Evolutionary conservation across 2,888 invertebrate genomes (phyloP), one percentile per base, ranked within the genome.

Genomic region (Sesia bembeciformis): DNA sequence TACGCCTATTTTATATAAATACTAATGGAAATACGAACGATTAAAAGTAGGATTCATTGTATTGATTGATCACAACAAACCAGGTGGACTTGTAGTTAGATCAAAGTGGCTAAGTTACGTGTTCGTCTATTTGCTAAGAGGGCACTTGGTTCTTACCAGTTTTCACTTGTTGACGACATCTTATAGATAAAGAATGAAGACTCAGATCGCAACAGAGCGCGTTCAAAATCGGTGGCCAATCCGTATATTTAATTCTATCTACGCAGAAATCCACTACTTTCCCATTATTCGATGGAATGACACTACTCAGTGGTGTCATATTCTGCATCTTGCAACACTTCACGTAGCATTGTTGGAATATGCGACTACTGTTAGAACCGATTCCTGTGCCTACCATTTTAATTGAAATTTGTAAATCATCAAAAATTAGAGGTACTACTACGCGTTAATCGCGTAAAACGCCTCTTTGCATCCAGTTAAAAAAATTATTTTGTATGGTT

Each of bases 151-250:
- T 23, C 23, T 23, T 60, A 87, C 88, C 83, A 51, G 88, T 85
- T 70, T 88, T 89, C 3, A 84, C 82, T 68, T 73, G 83, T 61
- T 86, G 81, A 39, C 92, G 91, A 77, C 94, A 93, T 64, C 92
- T 91, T 58, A 95, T 91, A 41, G 91, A 90, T 58, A 95, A 86
- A 58, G 92, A 90, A 73, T 94, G 93, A 4, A 96, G 87, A 57
- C 93, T 93, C 53, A 93, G 90, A 74, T 96, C 96, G 60, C 93
- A 90, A 52, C 92, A 90, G 4, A 96, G 78, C 0, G 95, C 93
- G 64, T 94, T 93, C 53, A 94, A 79, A 52, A 96, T 92, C 1
- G 95, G 93, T 40, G 91, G 88, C 95, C 95, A 96, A 62, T 96
- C 95, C 58, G 91, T 92, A 58, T 94, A 92, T 67, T 93, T 94